Evolutionary conservation across 2,888 invertebrate species (phyloP).

Genomic region (Heterodera filipjevi): DNA sequence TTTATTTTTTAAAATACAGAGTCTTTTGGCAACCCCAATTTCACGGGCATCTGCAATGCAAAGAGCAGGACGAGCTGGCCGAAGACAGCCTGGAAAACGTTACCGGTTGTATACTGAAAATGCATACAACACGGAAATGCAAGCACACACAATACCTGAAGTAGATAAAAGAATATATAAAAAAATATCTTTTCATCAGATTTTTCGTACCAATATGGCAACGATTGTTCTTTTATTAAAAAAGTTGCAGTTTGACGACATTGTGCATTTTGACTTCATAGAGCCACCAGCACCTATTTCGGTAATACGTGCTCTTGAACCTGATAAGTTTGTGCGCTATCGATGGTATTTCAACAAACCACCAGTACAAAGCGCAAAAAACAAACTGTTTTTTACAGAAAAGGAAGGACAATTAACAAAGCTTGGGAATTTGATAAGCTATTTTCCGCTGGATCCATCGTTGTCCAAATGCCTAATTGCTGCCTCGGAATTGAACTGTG

Average conservation of each 20-base stretch:
- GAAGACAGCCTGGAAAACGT: constrained; percentile 93
- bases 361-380: too few relatives aligned
- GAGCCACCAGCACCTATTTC: constrained; percentile 99
- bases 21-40: constrained; percentile 93
- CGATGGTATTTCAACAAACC: not conserved
- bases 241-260: constrained; percentile 95
- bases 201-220: constrained; percentile 81
- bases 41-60: constrained; percentile 99
- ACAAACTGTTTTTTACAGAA: too few relatives aligned
- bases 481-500: constrained; percentile 95
- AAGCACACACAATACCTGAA: constrained; percentile 95
- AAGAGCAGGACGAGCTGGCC: constrained; percentile 92
- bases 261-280: constrained; percentile 99
- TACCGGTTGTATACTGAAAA: constrained; percentile 87
- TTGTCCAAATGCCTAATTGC: constrained; percentile 93
- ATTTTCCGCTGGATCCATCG: constrained; percentile 98
- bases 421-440: constrained; percentile 98
- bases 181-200: not conserved
- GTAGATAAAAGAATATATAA: constrained; percentile 73
- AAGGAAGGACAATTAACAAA: constrained; percentile 69
- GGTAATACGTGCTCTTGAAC: constrained; percentile 93
- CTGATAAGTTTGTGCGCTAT: constrained; percentile 35
- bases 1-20: not conserved
- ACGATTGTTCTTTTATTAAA: constrained; percentile 97
- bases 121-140: constrained; percentile 93